A percentile compares a stretch with the other conserved stretches of the same genome.
These are phyloP conservation scores for Gnathonemus longibarbis DNA, from an alignment of 2,113 vertebrate species.

Conservation along the genomic window DNA sequence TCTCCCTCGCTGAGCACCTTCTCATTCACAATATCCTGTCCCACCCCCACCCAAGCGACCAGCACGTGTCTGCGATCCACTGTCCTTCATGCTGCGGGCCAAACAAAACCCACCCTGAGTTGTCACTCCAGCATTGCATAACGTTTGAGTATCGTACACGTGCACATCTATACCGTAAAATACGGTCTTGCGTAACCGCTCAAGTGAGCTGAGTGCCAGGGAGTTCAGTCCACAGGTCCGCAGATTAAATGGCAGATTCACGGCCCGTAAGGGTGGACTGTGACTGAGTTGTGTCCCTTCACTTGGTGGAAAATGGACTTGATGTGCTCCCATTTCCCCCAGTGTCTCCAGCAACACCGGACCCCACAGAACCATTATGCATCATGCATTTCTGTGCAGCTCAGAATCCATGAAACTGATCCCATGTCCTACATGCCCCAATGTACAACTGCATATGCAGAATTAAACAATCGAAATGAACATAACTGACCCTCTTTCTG, in stretches of 20 bases:
- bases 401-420: background rate
- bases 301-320: background rate
- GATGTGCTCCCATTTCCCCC: background rate
- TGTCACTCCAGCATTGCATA: background rate
- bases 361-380: background rate
- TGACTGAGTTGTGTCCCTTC: background rate
- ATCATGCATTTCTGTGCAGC: background rate
- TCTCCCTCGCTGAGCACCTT: background rate
- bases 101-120: background rate
- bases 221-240: background rate
- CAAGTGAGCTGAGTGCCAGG: background rate
- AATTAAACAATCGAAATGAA: background rate
- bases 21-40: background rate
- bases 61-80: background rate
- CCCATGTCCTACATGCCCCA: background rate
- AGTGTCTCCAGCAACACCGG: background rate
- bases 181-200: background rate
- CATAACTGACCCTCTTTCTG: background rate
- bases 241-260: background rate
- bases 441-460: background rate
- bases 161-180: background rate
- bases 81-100: background rate
- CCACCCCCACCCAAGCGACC: background rate
- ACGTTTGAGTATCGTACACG: background rate
- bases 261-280: background rate